A percentile compares a stretch with the other conserved stretches of the same genome.
These are phyloP conservation scores for Hiodon alosoides DNA, from an alignment of 2,113 vertebrate genomes.

Conservation along the genomic window DNA sequence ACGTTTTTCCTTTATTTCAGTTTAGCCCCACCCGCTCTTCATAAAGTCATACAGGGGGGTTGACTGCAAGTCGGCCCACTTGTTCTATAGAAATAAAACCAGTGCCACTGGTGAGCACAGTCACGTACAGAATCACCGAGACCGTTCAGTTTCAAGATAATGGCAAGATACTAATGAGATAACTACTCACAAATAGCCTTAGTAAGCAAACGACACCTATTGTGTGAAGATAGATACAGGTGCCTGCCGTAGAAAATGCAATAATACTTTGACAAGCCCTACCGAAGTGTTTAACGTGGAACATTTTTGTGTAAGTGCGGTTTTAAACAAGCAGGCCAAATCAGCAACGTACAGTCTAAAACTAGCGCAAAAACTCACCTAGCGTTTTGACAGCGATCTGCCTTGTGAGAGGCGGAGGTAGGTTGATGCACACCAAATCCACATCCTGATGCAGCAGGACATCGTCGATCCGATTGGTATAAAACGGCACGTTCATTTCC, in stretches of 20 bases:
- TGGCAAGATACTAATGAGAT: background rate
- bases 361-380: constrained; percentile 67
- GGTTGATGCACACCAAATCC: constrained; percentile 94
- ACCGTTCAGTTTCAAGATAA: too few species aligned
- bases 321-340: background rate
- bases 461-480: constrained; percentile 95
- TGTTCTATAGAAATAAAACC: too few species aligned
- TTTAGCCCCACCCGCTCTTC: too few species aligned
- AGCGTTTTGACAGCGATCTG: constrained; percentile 96
- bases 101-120: too few species aligned
- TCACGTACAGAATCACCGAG: too few species aligned
- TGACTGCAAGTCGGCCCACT: too few species aligned
- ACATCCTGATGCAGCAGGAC: constrained; percentile 95
- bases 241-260: too few species aligned
- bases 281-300: background rate
- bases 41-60: too few species aligned
- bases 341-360: background rate
- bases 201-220: too few species aligned
- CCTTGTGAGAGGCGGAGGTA: constrained; percentile 88
- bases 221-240: background rate
- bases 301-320: background rate
- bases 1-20: too few species aligned
- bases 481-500: constrained; percentile 95
- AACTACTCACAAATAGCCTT: background rate
- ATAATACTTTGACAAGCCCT: too few species aligned